Conservation (phyloP, 1,140 invertebrate genomes). For the Penaeus chinensis region DNA sequence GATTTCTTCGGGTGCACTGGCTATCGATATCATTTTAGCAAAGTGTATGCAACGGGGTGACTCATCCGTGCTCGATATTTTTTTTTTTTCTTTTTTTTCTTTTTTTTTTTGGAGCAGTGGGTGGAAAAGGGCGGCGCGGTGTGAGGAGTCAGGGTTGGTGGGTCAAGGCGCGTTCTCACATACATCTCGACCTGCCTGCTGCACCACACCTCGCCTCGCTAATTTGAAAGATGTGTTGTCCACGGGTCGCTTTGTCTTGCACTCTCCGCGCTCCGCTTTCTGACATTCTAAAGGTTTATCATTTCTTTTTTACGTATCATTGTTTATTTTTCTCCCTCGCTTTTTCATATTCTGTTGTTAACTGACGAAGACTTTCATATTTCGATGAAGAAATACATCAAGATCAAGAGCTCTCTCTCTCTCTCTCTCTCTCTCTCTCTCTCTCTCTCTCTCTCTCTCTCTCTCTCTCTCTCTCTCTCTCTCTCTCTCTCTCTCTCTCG, state of each 20-base stretch:
- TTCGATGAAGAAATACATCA: no score
- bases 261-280: no score
- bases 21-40: neutral
- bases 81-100: neutral
- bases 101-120: neutral
- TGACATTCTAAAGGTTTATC: neutral
- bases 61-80: neutral
- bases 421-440: no score
- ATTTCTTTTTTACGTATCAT: neutral
- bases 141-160: neutral
- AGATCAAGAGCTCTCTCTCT: no score
- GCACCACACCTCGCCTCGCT: slow-evolving; percentile 4
- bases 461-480: no score
- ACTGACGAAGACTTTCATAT: no score
- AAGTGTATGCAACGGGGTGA: neutral
- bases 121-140: neutral
- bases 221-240: slow-evolving; percentile 29
- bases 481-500: no score
- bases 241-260: no score
- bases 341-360: no score
- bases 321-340: no score
- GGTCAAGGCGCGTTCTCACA: slow-evolving; percentile 18
- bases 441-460: no score
- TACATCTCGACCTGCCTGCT: slow-evolving; percentile 10
- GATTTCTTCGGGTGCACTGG: neutral